These are phyloP conservation scores for Limnephilus marmoratus DNA, from an alignment of 2,888 invertebrate genomes.

Conservation along the genomic window DNA sequence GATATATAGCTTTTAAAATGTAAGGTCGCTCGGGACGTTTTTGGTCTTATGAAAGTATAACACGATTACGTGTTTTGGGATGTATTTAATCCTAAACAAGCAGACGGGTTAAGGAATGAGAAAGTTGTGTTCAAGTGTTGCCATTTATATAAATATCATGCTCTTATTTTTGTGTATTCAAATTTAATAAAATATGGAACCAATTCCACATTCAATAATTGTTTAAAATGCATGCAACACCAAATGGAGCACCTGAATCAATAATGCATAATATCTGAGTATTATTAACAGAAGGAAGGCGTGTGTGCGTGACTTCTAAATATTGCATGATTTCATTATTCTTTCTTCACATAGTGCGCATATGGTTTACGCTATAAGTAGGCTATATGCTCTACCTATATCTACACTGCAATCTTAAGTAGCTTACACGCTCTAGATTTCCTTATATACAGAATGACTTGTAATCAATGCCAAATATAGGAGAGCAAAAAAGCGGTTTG, in stretches of 20 bases:
- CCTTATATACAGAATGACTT: constrained; percentile 21
- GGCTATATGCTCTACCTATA: constrained; percentile 11
- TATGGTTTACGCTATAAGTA: neutral
- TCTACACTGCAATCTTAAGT: constrained; percentile 32
- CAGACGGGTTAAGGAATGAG: neutral
- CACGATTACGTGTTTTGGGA: too few species aligned
- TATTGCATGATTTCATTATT: constrained; percentile 52
- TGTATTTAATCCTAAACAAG: too few species aligned
- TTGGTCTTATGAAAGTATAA: too few species aligned
- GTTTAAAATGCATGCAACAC: constrained; percentile 16
- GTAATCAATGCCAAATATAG: neutral
- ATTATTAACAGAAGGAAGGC: neutral
- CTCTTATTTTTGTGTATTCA: neutral
- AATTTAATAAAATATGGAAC: neutral
- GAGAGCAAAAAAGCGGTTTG: neutral
- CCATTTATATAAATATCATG: neutral
- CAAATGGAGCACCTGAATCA: constrained; percentile 22
- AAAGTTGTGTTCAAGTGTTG: neutral
- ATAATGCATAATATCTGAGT: constrained; percentile 30
- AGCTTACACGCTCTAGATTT: constrained; percentile 52
- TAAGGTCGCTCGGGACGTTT: too few species aligned
- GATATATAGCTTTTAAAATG: too few species aligned
- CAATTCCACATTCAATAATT: neutral
- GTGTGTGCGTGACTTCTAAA: constrained; percentile 13
- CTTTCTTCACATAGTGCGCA: constrained; percentile 24